phyloP scores from a whole-genome alignment of 1,140 invertebrate genomes.

The Trypoxylus dichotomus region DNA sequence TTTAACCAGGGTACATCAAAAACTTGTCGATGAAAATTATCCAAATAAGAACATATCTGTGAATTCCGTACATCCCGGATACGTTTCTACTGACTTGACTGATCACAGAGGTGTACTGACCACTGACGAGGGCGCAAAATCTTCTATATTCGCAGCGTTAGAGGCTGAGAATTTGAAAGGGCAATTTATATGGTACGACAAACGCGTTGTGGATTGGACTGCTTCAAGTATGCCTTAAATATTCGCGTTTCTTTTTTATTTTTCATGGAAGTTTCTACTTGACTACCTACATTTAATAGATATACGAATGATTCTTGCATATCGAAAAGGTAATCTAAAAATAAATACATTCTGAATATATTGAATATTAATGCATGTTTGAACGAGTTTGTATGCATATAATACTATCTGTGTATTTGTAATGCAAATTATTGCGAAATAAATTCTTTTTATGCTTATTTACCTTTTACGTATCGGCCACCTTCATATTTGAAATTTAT shows the following conservation, averaged over 20 bases:
- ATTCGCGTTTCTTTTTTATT: not conserved
- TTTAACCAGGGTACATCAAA: conserved; percentile 64
- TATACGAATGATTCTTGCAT: no score
- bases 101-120: conserved; percentile 64
- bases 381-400: not conserved
- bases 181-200: conserved; percentile 53
- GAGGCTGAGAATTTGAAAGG: conserved; percentile 52
- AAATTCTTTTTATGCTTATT: conserved; percentile 16
- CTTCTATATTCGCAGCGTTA: conserved; percentile 52
- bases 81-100: conserved; percentile 73
- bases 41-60: conserved; percentile 59
- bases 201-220: conserved; percentile 49
- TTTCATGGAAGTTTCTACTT: not conserved
- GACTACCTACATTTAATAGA: not conserved
- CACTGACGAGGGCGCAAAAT: conserved; percentile 62
- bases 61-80: conserved; percentile 66
- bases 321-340: not conserved
- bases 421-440: conserved; percentile 16
- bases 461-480: not conserved
- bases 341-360: not conserved
- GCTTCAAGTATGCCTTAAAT: conserved; percentile 6
- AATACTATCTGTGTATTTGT: conserved; percentile 14
- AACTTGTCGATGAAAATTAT: conserved; percentile 56
- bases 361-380: not conserved
- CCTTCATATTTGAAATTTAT: not conserved